Base-by-base conservation (phyloP, 2,797 vertebrate species). In the Danio tinwini region DNA sequence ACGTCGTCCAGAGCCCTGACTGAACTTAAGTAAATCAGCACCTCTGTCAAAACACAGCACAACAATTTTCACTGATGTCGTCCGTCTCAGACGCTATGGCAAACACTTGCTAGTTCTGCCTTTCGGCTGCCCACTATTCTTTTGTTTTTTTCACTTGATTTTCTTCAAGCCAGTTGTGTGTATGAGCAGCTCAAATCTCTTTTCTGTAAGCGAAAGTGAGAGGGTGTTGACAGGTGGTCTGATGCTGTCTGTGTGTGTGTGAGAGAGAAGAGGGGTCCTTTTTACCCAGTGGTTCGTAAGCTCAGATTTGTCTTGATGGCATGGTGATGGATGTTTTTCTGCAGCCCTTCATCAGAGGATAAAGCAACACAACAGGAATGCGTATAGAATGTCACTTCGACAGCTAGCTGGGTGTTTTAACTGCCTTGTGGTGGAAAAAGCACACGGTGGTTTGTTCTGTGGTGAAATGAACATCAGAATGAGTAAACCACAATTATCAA, bases 221-320 rank as follows among this genome's bases (percentile, higher is more conserved):
- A 85, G 64, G 83, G 84, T 85, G 91, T 88, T 92, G 92, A 93
- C 90, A 89, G 89, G 88, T 86, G 37, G 87, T 88, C 84, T 87
- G 89, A 89, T 88, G 74, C 68, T 77, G 16, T 53, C 68, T 77
- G 16, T 53, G 21, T n/a, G 49, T 14, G 14, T 21, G 49, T 29
- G 40, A 39, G 75, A 42, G 70, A 42, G 37, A 74, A 40, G 17
- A 21, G 59, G 72, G 50, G 67, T 70, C 8, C 49, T 69, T 58
- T 29, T 44, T 74, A 76, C 74, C 62, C 29, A 72, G 69, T 74
- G 81, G 84, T 74, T 78, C 40, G 6, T 72, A 72, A 61, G 75
- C 81, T 74, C 42, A 50, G 59, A 75, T 79, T 65, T 80, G 29
- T 71, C 72, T 50, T 17, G 70, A 81, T 81, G 67, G 44, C 21